phyloP scores from a whole-genome alignment of 2,113 vertebrate genomes.

The Vulpes ferrilata region DNA sequence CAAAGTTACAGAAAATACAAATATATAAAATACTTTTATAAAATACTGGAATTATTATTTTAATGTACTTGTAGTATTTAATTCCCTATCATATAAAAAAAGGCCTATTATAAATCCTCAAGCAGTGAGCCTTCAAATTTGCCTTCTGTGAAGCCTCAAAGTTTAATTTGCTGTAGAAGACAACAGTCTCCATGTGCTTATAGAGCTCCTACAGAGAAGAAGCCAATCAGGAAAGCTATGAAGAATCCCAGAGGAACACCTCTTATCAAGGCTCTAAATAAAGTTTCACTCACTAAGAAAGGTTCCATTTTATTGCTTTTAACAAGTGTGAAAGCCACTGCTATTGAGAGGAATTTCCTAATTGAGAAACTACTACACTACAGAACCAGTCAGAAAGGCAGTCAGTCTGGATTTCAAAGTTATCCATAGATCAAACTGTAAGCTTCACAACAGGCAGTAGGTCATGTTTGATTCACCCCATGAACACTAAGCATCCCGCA shows the following conservation, averaged over 20 bases:
- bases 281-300: neutral
- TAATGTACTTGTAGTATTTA: neutral
- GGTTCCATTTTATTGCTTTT: neutral
- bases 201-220: neutral
- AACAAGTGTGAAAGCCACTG: neutral
- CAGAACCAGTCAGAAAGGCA: neutral
- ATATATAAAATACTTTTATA: neutral
- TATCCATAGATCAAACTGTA: neutral
- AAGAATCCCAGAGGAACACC: neutral
- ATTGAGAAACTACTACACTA: neutral
- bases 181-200: neutral
- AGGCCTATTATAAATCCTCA: neutral
- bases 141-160: neutral
- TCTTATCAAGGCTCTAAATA: neutral
- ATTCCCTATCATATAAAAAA: neutral
- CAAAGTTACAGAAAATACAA: constrained; percentile 2
- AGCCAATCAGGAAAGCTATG: neutral
- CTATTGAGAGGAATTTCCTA: neutral
- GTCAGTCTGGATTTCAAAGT: neutral
- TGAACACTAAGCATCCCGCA: neutral
- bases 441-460: neutral
- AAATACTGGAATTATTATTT: neutral
- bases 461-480: neutral
- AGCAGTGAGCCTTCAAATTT: neutral
- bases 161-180: neutral